phyloP scores from a whole-genome alignment of 2,888 invertebrate genomes.

The Synergus laeviventris region DNA sequence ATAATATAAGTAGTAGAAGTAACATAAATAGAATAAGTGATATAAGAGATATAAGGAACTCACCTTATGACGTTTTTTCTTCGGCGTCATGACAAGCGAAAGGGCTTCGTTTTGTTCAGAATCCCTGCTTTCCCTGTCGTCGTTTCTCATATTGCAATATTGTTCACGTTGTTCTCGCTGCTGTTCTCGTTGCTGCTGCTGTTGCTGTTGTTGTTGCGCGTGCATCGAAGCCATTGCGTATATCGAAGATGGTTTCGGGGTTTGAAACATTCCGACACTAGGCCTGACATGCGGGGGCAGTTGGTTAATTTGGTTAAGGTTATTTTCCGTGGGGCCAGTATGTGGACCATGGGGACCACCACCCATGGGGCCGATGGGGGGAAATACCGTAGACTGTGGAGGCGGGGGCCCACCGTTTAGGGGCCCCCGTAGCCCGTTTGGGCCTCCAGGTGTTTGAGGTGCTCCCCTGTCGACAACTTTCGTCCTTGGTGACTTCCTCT shows the following conservation, averaged over 20 bases:
- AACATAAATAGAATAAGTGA: too few species aligned
- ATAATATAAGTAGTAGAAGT: too few species aligned
- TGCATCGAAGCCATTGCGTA: slow-evolving; percentile 76
- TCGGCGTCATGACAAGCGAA: slow-evolving; percentile 95
- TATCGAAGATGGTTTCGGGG: slow-evolving; percentile 85
- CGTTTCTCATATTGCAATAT: slow-evolving; percentile 70
- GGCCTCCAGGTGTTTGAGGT: slow-evolving; percentile 76
- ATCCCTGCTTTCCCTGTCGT: slow-evolving; percentile 77
- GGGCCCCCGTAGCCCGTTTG: slow-evolving; percentile 75
- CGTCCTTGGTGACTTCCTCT: slow-evolving; percentile 89
- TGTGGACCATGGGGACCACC: slow-evolving; percentile 71
- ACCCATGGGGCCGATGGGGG: slow-evolving; percentile 78
- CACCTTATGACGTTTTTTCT: slow-evolving; percentile 97
- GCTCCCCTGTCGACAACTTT: slow-evolving; percentile 84
- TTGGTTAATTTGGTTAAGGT: slow-evolving; percentile 79
- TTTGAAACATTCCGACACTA: slow-evolving; percentile 87
- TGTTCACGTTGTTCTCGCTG: slow-evolving; percentile 70
- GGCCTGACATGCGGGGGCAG: slow-evolving; percentile 82
- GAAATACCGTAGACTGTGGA: slow-evolving; percentile 77
- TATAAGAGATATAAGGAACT: slow-evolving; percentile 46
- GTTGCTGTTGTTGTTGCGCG: slow-evolving; percentile 76
- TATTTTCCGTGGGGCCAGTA: slow-evolving; percentile 76
- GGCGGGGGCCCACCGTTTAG: slow-evolving; percentile 74
- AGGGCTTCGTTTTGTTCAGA: slow-evolving; percentile 96
- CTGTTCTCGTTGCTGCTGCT: slow-evolving; percentile 70